Conservation (phyloP, 1,140 invertebrate genomes). For the Eriosoma lanigerum region DNA sequence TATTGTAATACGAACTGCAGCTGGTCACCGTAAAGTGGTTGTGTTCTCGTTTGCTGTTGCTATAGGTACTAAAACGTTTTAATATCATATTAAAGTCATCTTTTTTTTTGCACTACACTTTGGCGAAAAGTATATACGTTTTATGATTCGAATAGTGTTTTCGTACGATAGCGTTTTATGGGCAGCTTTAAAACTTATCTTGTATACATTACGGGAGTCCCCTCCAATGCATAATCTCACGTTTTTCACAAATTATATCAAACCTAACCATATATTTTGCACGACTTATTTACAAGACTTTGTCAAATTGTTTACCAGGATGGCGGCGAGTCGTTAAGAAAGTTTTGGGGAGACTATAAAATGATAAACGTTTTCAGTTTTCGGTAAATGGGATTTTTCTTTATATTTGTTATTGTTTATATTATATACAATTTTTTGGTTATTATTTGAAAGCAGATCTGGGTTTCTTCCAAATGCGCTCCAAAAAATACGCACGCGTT, state of each 20-base stretch:
- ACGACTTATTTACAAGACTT: neutral
- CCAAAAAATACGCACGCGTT: neutral
- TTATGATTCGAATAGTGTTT: slow-evolving; percentile 12
- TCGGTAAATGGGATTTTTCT: neutral
- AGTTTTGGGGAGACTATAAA: neutral
- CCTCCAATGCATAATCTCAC: neutral
- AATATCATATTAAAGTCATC: no score
- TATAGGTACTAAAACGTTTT: no score
- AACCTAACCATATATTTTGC: neutral
- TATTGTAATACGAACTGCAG: no score
- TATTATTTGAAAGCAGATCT: neutral
- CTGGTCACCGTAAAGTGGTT: no score
- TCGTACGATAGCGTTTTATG: slow-evolving; percentile 17
- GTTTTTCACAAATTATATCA: neutral
- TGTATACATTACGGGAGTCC: neutral
- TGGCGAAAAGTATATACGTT: no score
- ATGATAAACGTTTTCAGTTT: neutral
- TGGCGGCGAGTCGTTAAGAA: neutral
- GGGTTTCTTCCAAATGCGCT: neutral
- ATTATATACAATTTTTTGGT: neutral
- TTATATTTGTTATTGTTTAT: neutral
- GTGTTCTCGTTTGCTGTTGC: no score
- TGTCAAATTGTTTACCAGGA: neutral
- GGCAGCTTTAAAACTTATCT: neutral
- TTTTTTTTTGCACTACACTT: no score